Conservation (phyloP, 2,888 invertebrate species). For the Bembecia ichneumoniformis region DNA sequence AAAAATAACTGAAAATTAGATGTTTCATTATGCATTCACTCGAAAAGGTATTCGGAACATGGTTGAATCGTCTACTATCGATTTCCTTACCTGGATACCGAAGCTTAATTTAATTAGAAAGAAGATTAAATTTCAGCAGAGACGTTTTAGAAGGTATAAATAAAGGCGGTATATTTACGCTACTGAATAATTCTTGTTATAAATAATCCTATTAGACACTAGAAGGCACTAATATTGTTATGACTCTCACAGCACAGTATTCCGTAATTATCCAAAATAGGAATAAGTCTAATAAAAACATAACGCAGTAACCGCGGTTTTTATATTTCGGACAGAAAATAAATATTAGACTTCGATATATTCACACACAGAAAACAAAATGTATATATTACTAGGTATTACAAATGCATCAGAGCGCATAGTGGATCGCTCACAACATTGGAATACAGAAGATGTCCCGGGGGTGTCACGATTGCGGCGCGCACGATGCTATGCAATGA, state of each 20-base stretch:
- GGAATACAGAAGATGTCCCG: conserved; percentile 5
- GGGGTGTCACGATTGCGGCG: neutral
- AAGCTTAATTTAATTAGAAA: conserved; percentile 31
- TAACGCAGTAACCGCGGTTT: too few species aligned
- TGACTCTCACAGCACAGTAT: too few species aligned
- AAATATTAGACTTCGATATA: too few species aligned
- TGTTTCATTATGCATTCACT: neutral
- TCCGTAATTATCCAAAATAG: too few species aligned
- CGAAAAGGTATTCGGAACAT: neutral
- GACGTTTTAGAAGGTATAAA: conserved; percentile 4
- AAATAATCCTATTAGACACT: too few species aligned
- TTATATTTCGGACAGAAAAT: too few species aligned
- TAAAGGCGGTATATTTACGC: neutral
- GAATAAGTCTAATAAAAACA: too few species aligned
- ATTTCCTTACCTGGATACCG: conserved; percentile 14
- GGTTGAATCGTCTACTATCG: conserved; percentile 2
- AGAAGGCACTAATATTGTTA: too few species aligned
- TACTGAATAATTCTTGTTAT: too few species aligned
- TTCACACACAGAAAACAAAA: too few species aligned
- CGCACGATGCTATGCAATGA: neutral
- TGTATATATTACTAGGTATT: neutral
- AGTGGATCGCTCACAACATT: conserved; percentile 11
- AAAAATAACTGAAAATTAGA: neutral
- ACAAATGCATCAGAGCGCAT: conserved; percentile 17
- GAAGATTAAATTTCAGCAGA: conserved; percentile 28